A percentile compares a stretch with the other conserved stretches of the same genome.
phyloP scores from a whole-genome alignment of 2,113 vertebrate genomes.

The Excalfactoria chinensis region DNA sequence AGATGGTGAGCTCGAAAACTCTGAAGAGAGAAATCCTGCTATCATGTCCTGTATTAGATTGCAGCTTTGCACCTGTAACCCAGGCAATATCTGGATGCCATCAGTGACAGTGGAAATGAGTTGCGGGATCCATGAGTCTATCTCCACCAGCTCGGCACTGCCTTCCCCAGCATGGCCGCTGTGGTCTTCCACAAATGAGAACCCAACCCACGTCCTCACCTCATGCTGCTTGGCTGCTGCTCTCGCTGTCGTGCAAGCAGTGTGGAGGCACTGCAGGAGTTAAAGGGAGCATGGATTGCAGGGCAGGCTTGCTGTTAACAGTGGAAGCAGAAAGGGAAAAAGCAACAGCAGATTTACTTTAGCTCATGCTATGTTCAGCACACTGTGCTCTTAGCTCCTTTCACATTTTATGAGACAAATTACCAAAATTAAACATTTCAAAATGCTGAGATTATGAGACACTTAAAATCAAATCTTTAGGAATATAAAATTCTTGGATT shows the following conservation, averaged over 20 bases:
- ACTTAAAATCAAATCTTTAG: constrained; percentile 23
- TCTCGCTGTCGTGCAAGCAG: not conserved
- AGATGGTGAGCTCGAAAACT: not conserved
- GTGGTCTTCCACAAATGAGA: not conserved
- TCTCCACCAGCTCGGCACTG: not conserved
- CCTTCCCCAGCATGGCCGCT: not conserved
- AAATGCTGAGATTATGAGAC: constrained; percentile 18
- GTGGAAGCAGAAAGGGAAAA: not conserved
- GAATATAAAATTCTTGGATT: not conserved
- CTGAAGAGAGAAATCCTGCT: not conserved
- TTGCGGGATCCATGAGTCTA: not conserved
- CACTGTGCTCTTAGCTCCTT: not conserved
- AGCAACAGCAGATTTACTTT: constrained; percentile 3
- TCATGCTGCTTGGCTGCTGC: accelerated
- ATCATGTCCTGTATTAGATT: not conserved
- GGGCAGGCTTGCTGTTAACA: constrained; percentile 27
- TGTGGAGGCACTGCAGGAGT: not conserved
- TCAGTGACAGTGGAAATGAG: not conserved
- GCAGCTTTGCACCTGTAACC: not conserved
- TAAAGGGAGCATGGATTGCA: constrained; percentile 1
- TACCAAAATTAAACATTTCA: constrained; percentile 46
- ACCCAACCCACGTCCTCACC: not conserved
- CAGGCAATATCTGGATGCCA: not conserved
- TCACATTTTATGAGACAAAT: not conserved
- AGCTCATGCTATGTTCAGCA: not conserved